Percentiles rank a stretch among this genome's conserved stretches.
These are phyloP conservation scores for Philonicus albiceps DNA, from an alignment of 2,888 invertebrate genomes.

Conservation along the genomic window DNA sequence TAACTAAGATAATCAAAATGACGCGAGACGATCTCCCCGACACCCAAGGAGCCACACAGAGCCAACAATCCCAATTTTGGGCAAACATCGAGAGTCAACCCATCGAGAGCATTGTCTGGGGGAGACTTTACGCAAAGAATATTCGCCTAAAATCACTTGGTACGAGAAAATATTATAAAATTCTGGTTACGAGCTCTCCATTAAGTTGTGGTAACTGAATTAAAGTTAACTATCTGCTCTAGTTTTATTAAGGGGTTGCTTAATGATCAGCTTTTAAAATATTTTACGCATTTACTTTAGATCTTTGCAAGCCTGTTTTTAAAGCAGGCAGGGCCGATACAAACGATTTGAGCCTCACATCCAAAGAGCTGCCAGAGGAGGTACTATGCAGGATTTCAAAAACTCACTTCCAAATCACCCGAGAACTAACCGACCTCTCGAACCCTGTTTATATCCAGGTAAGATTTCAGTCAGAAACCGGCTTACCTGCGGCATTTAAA, in stretches of 20 bases:
- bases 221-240: neutral
- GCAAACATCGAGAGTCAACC: constrained; percentile 61
- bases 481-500: neutral
- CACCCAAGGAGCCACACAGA: constrained; percentile 55
- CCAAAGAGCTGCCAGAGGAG: constrained; percentile 57
- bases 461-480: constrained; percentile 41
- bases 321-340: constrained; percentile 62
- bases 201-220: constrained; percentile 58
- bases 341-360: constrained; percentile 62
- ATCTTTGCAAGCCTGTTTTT: constrained; percentile 62
- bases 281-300: constrained; percentile 50
- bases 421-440: constrained; percentile 58
- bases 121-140: constrained; percentile 60
- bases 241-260: neutral
- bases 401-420: constrained; percentile 64
- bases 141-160: constrained; percentile 61
- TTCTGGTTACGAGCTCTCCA: constrained; percentile 55
- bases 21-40: constrained; percentile 1
- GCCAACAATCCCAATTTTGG: constrained; percentile 58
- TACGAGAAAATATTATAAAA: constrained; percentile 57
- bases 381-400: constrained; percentile 65
- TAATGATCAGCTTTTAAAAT: neutral
- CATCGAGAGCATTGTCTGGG: constrained; percentile 61
- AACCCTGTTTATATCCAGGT: constrained; percentile 62
- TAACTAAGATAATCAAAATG: neutral